Percentiles rank a stretch among this genome's conserved stretches.
Evolutionary conservation across 2,797 vertebrate species (phyloP).

Genomic region (Coregonus sp.): DNA sequence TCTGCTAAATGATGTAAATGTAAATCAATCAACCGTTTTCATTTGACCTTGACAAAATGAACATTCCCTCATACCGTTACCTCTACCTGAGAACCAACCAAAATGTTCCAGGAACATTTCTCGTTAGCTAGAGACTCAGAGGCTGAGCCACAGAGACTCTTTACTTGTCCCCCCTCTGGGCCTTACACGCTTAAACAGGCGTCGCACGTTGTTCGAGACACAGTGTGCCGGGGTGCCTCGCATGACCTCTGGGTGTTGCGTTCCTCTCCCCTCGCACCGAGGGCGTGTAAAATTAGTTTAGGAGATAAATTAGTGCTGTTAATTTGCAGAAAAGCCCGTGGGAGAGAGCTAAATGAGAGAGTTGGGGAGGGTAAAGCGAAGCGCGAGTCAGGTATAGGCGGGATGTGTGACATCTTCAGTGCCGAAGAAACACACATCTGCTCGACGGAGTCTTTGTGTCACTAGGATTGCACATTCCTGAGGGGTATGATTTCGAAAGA

Average conservation of each 20-base stretch:
- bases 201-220: neutral
- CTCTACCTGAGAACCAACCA: neutral
- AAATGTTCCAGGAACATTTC: neutral
- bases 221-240: conserved; percentile 18
- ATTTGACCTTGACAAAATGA: neutral
- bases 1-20: no score
- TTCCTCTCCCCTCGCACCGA: conserved; percentile 1
- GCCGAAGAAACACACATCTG: neutral
- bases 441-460: neutral
- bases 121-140: neutral
- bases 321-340: conserved; percentile 26
- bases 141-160: neutral
- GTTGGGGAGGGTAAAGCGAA: neutral
- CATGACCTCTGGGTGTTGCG: conserved; percentile 34
- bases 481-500: neutral
- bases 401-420: neutral
- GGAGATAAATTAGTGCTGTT: conserved; percentile 47
- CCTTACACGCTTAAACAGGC: neutral
- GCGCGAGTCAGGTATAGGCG: no score
- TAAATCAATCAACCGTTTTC: neutral
- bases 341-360: neutral
- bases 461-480: neutral
- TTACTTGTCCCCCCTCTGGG: neutral
- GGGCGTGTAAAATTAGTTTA: conserved; percentile 51
- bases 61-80: neutral